Evolutionary conservation across 2,888 invertebrate genomes (phyloP).

Genomic region (Parnassius glacialis): DNA sequence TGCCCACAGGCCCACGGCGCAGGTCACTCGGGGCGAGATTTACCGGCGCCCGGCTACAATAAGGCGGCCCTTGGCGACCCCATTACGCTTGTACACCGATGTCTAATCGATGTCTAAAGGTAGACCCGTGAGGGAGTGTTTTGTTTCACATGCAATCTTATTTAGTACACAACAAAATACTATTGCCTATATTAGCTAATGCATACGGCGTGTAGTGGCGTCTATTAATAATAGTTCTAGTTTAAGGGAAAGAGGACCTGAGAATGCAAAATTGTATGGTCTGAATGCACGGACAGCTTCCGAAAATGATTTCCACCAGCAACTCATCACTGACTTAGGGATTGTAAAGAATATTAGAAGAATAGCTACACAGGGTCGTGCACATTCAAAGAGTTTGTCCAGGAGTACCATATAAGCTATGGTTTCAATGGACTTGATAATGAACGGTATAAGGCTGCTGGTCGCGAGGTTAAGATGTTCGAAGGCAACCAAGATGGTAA

Average conservation of each 20-base stretch:
- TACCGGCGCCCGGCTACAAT: constrained; percentile 15
- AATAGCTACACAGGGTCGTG: constrained; percentile 94
- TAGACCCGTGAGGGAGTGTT: constrained; percentile 5
- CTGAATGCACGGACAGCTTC: constrained; percentile 95
- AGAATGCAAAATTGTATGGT: constrained; percentile 60
- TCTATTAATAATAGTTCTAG: too few relatives aligned
- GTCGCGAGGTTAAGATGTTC: constrained; percentile 97
- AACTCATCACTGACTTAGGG: constrained; percentile 94
- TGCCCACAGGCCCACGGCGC: background rate
- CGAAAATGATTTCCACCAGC: constrained; percentile 95
- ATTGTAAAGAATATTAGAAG: constrained; percentile 92
- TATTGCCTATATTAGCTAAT: too few relatives aligned
- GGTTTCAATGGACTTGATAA: constrained; percentile 95
- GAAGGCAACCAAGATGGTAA: constrained; percentile 96
- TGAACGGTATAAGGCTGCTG: constrained; percentile 92
- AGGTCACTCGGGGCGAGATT: constrained; percentile 10
- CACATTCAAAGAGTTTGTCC: constrained; percentile 94
- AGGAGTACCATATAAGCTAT: constrained; percentile 96
- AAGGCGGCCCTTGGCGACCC: constrained; percentile 14
- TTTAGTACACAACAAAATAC: too few relatives aligned
- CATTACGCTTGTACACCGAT: background rate
- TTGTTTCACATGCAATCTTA: background rate
- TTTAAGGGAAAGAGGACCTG: too few relatives aligned
- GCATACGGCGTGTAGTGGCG: too few relatives aligned
- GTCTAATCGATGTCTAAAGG: constrained; percentile 18